Conservation (phyloP, 2,888 invertebrate species). For the Dynastes grantii region DNA sequence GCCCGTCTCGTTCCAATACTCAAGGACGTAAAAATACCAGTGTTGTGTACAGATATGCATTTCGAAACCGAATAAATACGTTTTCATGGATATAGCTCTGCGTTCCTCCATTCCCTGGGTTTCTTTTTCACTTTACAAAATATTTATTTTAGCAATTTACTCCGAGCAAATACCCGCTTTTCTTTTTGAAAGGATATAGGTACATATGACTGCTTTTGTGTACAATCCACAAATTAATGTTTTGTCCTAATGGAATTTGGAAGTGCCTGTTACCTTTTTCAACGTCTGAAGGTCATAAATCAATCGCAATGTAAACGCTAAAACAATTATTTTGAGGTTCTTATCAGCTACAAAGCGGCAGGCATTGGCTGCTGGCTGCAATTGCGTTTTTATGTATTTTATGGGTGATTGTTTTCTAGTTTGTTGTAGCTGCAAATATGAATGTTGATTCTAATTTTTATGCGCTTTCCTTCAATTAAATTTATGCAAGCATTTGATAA, state of each 20-base stretch:
- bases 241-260: slow-evolving; percentile 2
- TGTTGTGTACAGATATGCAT: not conserved
- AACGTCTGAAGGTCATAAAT: slow-evolving; percentile 21
- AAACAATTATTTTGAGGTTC: slow-evolving; percentile 2
- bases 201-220: not conserved
- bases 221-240: not conserved
- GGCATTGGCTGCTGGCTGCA: not conserved
- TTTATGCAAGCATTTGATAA: too few relatives aligned
- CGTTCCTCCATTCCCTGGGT: not conserved
- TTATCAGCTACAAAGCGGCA: not conserved
- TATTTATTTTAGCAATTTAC: slow-evolving; percentile 24
- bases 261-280: slow-evolving; percentile 19
- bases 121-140: not conserved
- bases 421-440: too few relatives aligned
- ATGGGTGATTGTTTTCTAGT: not conserved
- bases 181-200: not conserved
- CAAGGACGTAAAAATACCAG: slow-evolving; percentile 16
- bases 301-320: slow-evolving; percentile 11
- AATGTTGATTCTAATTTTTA: too few relatives aligned
- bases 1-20: not conserved
- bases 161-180: slow-evolving; percentile 1
- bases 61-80: slow-evolving; percentile 1
- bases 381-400: not conserved
- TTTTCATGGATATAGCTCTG: not conserved
- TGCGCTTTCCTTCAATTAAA: too few relatives aligned